Base-by-base conservation (phyloP, 30 jellyfish, hydroid and myxozoan species). In the Mastigias papua region DNA sequence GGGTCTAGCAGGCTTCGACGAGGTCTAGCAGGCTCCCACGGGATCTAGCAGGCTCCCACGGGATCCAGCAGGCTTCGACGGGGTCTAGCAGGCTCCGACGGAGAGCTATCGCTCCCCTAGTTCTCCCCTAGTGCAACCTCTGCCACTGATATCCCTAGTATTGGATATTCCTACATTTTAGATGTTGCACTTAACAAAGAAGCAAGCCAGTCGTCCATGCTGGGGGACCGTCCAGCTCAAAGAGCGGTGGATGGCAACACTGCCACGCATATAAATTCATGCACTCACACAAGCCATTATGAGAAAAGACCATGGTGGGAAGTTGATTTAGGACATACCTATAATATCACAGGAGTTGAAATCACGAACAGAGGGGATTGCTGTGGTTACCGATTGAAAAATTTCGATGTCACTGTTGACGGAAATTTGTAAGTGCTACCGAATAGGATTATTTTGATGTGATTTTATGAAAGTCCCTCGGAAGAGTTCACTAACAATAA, bases 281-380 rank as follows among this genome's bases (percentile, higher is more conserved):
- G 89, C 65, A 8, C 78, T 0, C 63, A 46, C 23, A 78, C 89
- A 23, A 76, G 51, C 49, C 0, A 48, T 13, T 48, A 54, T 27
- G 89, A 64, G 20, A 30, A 51, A 49, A 17, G 7, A 0, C 79
- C 89, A 35, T 78, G 91, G 91, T 81, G 91, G 91, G 15, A 46
- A 20, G 91, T 81, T 42, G 84, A 81, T 37, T 50, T 81, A 7
- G 77, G 76, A 67, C 30, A 46, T 22, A 58, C 25, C 34, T 29
- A 25, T 8, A 50, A 25, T 0, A 64, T 81, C 34, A 35, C 58
- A 16, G 69, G 72, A 19, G 91, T 66, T 16, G 73, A 81, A 72
- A 65, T 81, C 76, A 81, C 91, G 46, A 81, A 81, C 58, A 67
- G 91, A 42, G 69, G 71, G 0, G 91, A 81, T 66, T 81, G 91